Base-by-base conservation (phyloP, 2,113 vertebrate species). In the Eolophus roseicapilla region DNA sequence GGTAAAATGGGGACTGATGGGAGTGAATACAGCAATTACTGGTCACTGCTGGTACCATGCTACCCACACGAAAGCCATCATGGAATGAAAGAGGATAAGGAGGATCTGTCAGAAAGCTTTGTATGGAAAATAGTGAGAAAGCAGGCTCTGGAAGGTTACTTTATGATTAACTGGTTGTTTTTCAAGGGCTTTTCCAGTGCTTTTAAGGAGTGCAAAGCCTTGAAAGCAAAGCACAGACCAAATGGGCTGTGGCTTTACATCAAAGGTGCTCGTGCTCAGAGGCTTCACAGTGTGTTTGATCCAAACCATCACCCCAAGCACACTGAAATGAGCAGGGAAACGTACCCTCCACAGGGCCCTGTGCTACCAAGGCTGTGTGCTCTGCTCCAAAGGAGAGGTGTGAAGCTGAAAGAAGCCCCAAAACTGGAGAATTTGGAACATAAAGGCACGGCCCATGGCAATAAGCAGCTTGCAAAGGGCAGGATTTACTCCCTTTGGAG, bases 341-440 rank as follows among this genome's bases (percentile, higher is more conserved):
- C 6, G 14, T 27, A 28, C 9, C 2, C 0, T 9, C 31, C 35
- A 21, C 64, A 9, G 2, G 0, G 43, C 15, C 37, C 17, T 13
- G 28, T 14, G 67, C 25, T 31, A 24, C 41, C n/a, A 8, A 24
- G 29, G 28, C 33, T 33, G 46, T 33, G 52, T 53, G 50, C 44
- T 52, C 43, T 71, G 57, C 73, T 73, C 50, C 6, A 1, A n/a
- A 50, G 33, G 21, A 87, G 17, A 77, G 28, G 33, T 3, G 3
- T 23, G 25, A 65, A 52, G 49, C 28, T 3, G 4, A 41, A 71
- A 67, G 25, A 6, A 73, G 39, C 28, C 49, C 55, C 7, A 2
- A 57, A 70, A 79, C 37, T 28, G 10, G 46, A 17, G 29, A 1
- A 2, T 12, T 44, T 82, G 59, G 37, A 55, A 83, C 12, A 2